Evolutionary conservation across 2,113 vertebrate genomes (phyloP).

Genomic region (Macroglossus sobrinus): DNA sequence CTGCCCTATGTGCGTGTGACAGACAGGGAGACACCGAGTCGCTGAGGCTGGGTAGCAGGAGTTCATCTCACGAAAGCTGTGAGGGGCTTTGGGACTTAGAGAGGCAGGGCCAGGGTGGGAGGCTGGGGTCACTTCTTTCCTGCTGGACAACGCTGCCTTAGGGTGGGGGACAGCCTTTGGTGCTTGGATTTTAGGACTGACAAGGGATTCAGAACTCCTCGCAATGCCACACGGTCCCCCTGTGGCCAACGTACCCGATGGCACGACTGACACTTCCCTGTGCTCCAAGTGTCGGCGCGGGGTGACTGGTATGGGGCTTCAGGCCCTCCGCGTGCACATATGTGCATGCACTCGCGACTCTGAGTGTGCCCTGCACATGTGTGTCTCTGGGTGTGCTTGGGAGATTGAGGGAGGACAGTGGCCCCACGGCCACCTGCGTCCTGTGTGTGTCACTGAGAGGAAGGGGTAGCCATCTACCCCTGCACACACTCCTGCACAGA

Average conservation of each 20-base stretch:
- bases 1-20: rapidly evolving
- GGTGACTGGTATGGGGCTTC: rapidly evolving
- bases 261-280: neutral
- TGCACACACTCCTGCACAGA: neutral
- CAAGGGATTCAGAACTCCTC: neutral
- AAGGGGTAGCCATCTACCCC: neutral
- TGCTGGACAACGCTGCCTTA: neutral
- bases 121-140: neutral
- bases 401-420: neutral
- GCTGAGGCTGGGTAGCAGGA: neutral
- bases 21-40: neutral
- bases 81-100: neutral
- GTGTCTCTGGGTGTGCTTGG: neutral
- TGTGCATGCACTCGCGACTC: rapidly evolving
- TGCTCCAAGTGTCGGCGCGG: neutral
- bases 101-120: neutral
- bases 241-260: rapidly evolving
- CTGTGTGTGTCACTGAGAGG: neutral
- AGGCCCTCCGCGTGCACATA: rapidly evolving
- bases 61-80: rapidly evolving
- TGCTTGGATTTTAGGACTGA: neutral
- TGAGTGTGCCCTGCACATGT: neutral
- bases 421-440: rapidly evolving
- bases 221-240: neutral
- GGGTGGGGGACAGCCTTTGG: neutral